Conservation (phyloP, 2,888 invertebrate genomes). For the Fragum sueziense region DNA sequence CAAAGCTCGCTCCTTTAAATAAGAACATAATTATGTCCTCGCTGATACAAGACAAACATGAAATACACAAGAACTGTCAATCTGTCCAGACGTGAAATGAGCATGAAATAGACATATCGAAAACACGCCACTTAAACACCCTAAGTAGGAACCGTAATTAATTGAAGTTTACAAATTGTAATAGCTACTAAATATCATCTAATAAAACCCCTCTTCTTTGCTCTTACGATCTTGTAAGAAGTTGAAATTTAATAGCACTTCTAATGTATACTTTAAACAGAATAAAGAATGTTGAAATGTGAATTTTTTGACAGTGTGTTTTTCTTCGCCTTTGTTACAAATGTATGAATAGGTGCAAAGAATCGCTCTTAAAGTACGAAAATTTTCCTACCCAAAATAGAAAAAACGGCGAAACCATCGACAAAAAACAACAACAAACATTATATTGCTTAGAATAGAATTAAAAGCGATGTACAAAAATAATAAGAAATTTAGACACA, state of each 20-base stretch:
- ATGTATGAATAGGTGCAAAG: neutral
- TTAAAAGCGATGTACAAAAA: no score
- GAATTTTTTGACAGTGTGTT: neutral
- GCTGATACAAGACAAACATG: no score
- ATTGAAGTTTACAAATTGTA: constrained; percentile 1
- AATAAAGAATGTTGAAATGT: constrained; percentile 4
- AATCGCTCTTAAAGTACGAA: no score
- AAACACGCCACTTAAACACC: neutral
- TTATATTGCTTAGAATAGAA: no score
- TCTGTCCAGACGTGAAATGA: neutral
- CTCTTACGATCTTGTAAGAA: constrained; percentile 6
- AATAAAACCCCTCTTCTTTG: constrained; percentile 15
- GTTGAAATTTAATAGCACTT: constrained; percentile 23
- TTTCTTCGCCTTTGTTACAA: neutral
- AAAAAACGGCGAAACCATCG: no score
- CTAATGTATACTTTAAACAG: constrained; percentile 19
- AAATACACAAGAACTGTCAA: no score
- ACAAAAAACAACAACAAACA: no score
- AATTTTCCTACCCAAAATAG: no score
- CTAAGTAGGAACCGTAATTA: constrained; percentile 8
- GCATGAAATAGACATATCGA: constrained; percentile 10
- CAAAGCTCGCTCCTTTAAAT: no score
- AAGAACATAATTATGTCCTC: no score
- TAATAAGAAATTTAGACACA: no score
- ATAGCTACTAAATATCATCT: constrained; percentile 13